Conservation (phyloP, 2,113 vertebrate species). For the Scomber scombrus region DNA sequence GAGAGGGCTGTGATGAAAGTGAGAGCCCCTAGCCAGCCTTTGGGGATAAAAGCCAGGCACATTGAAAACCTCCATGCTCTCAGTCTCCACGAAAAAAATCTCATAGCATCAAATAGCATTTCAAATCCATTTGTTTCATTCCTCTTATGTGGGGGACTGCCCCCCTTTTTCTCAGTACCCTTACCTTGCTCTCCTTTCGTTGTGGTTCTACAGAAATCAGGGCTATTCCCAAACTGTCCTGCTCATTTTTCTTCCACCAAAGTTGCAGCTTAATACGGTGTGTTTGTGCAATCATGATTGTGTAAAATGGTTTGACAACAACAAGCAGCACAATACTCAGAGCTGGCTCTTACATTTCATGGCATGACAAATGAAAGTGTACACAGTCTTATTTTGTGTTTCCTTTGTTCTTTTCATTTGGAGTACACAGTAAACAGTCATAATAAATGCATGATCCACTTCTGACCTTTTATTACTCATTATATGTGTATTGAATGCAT, state of each 20-base stretch:
- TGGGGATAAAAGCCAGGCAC: slow-evolving; percentile 48
- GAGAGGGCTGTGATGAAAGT: slow-evolving; percentile 74
- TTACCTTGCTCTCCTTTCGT: slow-evolving; percentile 47
- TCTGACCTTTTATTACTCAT: not conserved
- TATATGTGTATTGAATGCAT: not conserved
- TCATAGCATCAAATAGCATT: slow-evolving; percentile 73
- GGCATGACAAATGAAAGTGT: slow-evolving; percentile 55
- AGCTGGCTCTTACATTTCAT: slow-evolving; percentile 55
- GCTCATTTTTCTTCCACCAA: slow-evolving; percentile 9
- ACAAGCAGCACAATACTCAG: slow-evolving; percentile 42
- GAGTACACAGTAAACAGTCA: not conserved
- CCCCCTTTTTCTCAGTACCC: slow-evolving; percentile 14
- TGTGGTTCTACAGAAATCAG: slow-evolving; percentile 61
- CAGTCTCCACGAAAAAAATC: slow-evolving; percentile 47
- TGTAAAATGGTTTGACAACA: slow-evolving; percentile 35
- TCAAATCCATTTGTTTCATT: slow-evolving; percentile 79
- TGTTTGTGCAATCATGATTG: slow-evolving; percentile 45
- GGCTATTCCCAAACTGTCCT: slow-evolving; percentile 68
- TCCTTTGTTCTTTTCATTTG: slow-evolving; percentile 4
- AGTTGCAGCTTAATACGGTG: slow-evolving; percentile 36
- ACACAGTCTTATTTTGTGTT: slow-evolving; percentile 21
- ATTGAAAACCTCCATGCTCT: slow-evolving; percentile 43
- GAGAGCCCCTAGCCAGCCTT: slow-evolving; percentile 70
- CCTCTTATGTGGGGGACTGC: slow-evolving; percentile 53
- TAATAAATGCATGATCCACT: not conserved